These are phyloP conservation scores for Salpingus planirostris DNA, from an alignment of 2,888 invertebrate genomes.

Conservation along the genomic window DNA sequence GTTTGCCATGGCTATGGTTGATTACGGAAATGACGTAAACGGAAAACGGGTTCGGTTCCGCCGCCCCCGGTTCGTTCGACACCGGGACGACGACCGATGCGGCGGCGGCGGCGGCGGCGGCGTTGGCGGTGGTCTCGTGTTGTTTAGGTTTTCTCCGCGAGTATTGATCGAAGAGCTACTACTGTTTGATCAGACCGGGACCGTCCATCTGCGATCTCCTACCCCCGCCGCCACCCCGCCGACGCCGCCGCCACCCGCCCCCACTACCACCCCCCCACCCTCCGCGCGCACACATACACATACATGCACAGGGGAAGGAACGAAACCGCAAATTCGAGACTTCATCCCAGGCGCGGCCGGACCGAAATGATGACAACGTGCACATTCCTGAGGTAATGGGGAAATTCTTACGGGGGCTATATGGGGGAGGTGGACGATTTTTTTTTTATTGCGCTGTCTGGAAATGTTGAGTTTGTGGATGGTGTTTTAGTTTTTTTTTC, in stretches of 20 bases:
- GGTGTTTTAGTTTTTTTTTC: too few relatives aligned
- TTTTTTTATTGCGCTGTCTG: constrained; percentile 19
- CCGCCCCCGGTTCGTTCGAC: constrained; percentile 11
- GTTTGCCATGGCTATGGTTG: constrained; percentile 1
- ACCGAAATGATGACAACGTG: too few relatives aligned
- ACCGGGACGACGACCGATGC: constrained; percentile 23
- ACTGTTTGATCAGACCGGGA: constrained; percentile 31
- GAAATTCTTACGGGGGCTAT: constrained; percentile 20
- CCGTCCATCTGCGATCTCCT: constrained; percentile 18
- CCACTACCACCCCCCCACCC: too few relatives aligned
- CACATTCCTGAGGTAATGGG: constrained; percentile 24
- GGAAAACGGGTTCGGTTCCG: constrained; percentile 1
- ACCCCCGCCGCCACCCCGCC: constrained; percentile 5
- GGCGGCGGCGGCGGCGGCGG: constrained; percentile 23
- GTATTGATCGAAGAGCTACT: constrained; percentile 28
- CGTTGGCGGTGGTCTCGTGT: constrained; percentile 26
- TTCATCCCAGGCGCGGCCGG: too few relatives aligned
- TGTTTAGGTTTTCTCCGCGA: constrained; percentile 31
- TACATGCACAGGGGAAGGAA: too few relatives aligned
- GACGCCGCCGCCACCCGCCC: constrained; percentile 6
- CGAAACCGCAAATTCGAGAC: too few relatives aligned
- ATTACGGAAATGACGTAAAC: neutral
- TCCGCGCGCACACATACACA: too few relatives aligned
- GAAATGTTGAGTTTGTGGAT: too few relatives aligned
- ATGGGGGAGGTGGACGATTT: too few relatives aligned